Percentiles rank a stretch among this genome's conserved stretches.
Conservation (phyloP, 2,888 invertebrate genomes). For the Cordylochernes scorpioides region DNA sequence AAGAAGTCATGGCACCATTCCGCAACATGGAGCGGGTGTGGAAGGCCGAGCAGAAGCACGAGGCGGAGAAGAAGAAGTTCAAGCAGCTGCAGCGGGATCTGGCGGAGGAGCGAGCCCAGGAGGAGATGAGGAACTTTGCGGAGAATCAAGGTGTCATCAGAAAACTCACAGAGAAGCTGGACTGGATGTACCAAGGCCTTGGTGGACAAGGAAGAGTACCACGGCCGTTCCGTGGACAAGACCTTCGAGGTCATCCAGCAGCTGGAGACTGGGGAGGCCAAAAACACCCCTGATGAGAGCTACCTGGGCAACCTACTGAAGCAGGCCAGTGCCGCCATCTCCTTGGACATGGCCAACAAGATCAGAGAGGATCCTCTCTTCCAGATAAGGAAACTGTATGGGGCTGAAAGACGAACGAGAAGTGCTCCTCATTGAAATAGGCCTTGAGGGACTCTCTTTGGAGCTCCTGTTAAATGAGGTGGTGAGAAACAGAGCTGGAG, state of each 20-base stretch:
- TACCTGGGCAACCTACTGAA: too few relatives aligned
- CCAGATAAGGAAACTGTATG: too few relatives aligned
- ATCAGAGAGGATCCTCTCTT: conserved; percentile 76
- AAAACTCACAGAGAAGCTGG: conserved; percentile 14
- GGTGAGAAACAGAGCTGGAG: too few relatives aligned
- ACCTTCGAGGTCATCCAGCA: conserved; percentile 37
- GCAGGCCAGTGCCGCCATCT: too few relatives aligned
- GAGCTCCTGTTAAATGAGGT: too few relatives aligned
- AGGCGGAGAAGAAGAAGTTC: conserved; percentile 38
- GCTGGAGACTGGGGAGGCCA: conserved; percentile 27
- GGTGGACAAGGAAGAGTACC: conserved; percentile 57
- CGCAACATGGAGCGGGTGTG: conserved; percentile 48
- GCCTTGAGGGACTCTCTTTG: too few relatives aligned
- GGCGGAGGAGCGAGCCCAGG: conserved; percentile 35
- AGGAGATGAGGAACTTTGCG: conserved; percentile 26
- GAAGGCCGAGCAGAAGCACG: conserved; percentile 45
- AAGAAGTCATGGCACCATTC: conserved; percentile 52
- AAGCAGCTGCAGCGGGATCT: conserved; percentile 38
- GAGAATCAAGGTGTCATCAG: conserved; percentile 9
- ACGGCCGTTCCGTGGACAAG: conserved; percentile 56
- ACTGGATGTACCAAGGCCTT: conserved; percentile 29
- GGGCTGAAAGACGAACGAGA: too few relatives aligned
- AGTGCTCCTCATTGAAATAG: too few relatives aligned
- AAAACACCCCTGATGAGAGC: too few relatives aligned
- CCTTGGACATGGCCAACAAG: conserved; percentile 61